A percentile compares a stretch with the other conserved stretches of the same genome.
Evolutionary conservation across 2,888 invertebrate species (phyloP).

Genomic region (Germaria angustata): DNA sequence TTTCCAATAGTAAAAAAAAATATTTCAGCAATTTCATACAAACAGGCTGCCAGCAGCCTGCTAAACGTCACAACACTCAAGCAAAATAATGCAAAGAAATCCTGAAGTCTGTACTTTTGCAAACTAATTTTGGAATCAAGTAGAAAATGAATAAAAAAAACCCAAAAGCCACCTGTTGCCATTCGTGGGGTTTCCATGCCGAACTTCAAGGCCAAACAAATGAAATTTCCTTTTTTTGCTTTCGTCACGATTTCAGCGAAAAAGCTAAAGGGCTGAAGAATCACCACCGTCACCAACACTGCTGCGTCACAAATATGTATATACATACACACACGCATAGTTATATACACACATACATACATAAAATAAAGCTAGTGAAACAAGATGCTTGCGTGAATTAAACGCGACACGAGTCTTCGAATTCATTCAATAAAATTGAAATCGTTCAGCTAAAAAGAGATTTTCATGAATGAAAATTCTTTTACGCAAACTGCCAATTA

Average conservation of each 20-base stretch:
- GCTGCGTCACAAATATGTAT: not conserved
- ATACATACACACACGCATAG: not conserved
- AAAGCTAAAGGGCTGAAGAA: constrained; percentile 23
- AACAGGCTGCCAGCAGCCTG: too few species aligned
- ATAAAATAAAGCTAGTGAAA: not conserved
- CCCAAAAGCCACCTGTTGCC: constrained; percentile 50
- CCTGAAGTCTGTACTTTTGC: not conserved
- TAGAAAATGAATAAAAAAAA: constrained; percentile 1
- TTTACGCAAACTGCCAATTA: constrained; percentile 69
- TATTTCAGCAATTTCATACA: too few species aligned
- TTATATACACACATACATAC: too few species aligned
- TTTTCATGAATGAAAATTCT: constrained; percentile 68
- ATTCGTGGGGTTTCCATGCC: not conserved
- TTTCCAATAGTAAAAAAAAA: too few species aligned
- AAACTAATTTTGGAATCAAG: not conserved
- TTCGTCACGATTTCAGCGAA: constrained; percentile 48
- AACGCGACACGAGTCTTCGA: constrained; percentile 8
- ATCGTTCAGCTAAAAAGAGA: not conserved
- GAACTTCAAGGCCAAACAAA: constrained; percentile 55
- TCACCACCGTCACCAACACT: constrained; percentile 4
- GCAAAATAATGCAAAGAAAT: not conserved
- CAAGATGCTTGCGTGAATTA: not conserved
- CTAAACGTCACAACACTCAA: not conserved
- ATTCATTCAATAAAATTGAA: constrained; percentile 20
- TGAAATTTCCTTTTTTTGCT: constrained; percentile 51